Evolutionary conservation across 2,797 vertebrate genomes (phyloP).

Genomic region (Urosaurus nigricauda): DNA sequence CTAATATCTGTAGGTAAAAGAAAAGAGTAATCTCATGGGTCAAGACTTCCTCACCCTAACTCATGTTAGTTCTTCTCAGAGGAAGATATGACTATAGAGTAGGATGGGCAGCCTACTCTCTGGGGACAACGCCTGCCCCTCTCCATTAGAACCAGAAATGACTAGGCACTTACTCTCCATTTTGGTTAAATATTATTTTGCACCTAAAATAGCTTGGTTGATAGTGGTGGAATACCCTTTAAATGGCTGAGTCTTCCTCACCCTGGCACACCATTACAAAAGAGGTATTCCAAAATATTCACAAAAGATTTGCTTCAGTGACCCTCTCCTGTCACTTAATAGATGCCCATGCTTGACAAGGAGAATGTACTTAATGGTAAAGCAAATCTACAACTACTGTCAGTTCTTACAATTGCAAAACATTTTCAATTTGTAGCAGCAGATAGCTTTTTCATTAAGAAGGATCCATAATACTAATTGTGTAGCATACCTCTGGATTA

Average conservation of each 20-base stretch:
- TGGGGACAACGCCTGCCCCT: too few species aligned
- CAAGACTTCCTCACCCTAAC: not conserved
- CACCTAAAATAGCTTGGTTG: too few species aligned
- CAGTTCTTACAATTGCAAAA: not conserved
- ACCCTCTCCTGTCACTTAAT: too few species aligned
- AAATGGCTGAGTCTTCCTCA: too few species aligned
- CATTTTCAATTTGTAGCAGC: not conserved
- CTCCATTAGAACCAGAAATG: too few species aligned
- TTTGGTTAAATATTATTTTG: too few species aligned
- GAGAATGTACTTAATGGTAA: not conserved
- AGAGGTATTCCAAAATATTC: not conserved
- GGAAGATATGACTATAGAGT: too few species aligned
- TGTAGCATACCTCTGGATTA: not conserved
- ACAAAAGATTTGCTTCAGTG: not conserved
- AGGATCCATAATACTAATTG: not conserved
- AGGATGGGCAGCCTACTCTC: too few species aligned
- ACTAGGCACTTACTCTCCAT: too few species aligned
- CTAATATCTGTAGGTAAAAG: not conserved
- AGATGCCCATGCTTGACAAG: not conserved
- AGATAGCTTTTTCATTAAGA: not conserved
- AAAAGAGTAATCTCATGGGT: not conserved
- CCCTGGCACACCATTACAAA: not conserved
- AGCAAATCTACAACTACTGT: not conserved
- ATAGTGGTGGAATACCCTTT: too few species aligned
- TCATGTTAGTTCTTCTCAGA: too few species aligned